phyloP scores from a whole-genome alignment of 2,888 invertebrate species.

The Ditylenchus weischeri region DNA sequence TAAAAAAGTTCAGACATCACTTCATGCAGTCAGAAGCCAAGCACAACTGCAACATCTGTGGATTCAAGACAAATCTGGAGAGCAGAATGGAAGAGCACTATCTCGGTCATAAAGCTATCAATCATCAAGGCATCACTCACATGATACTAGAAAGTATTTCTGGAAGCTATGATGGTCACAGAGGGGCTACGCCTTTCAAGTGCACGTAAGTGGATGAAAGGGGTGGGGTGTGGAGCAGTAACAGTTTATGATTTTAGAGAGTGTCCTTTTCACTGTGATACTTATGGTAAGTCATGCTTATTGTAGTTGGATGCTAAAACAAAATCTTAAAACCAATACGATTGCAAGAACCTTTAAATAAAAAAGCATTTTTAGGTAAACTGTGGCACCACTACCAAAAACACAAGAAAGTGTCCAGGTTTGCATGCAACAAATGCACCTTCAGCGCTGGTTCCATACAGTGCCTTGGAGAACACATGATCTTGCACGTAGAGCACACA shows the following conservation, averaged over 20 bases:
- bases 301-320: no score
- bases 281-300: slow-evolving; percentile 18
- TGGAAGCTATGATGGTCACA: slow-evolving; percentile 10
- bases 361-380: slow-evolving; percentile 14
- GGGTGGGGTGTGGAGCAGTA: background rate
- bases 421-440: slow-evolving; percentile 27
- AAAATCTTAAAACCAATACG: no score
- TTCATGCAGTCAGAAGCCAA: background rate
- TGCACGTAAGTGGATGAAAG: slow-evolving; percentile 14
- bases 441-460: slow-evolving; percentile 33
- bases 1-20: slow-evolving; percentile 8
- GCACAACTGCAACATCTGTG: slow-evolving; percentile 15
- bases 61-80: slow-evolving; percentile 14
- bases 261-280: slow-evolving; percentile 28
- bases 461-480: slow-evolving; percentile 25
- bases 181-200: slow-evolving; percentile 13
- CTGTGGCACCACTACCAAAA: slow-evolving; percentile 37
- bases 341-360: no score
- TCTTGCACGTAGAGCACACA: slow-evolving; percentile 15
- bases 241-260: slow-evolving; percentile 17
- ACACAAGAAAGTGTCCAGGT: slow-evolving; percentile 31
- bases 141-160: background rate
- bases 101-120: slow-evolving; percentile 10
- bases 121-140: background rate
- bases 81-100: slow-evolving; percentile 16